Evolutionary conservation across 2,888 invertebrate genomes (phyloP).

Genomic region (Synanthedon myopaeformis): DNA sequence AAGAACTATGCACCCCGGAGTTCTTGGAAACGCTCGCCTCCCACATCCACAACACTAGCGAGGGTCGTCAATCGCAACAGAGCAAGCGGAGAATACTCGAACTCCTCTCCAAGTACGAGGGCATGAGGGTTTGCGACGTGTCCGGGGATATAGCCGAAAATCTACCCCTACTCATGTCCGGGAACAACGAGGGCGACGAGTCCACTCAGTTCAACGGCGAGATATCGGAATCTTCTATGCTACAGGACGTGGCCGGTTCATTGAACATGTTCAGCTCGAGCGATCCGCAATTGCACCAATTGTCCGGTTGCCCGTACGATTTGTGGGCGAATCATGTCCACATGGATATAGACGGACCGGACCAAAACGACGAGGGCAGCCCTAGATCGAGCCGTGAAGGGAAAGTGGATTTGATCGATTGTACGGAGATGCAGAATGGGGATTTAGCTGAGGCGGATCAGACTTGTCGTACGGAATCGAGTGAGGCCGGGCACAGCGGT

Average conservation of each 20-base stretch:
- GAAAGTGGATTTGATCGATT: conserved; percentile 56
- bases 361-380: conserved; percentile 31
- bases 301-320: conserved; percentile 50
- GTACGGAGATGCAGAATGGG: conserved; percentile 73
- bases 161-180: conserved; percentile 33
- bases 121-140: conserved; percentile 49
- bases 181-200: conserved; percentile 28
- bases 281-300: conserved; percentile 46
- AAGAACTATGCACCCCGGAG: conserved; percentile 63
- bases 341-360: conserved; percentile 40
- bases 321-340: conserved; percentile 53
- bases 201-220: conserved; percentile 28
- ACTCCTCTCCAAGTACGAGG: conserved; percentile 50
- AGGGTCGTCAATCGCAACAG: conserved; percentile 45
- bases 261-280: conserved; percentile 49
- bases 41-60: conserved; percentile 49
- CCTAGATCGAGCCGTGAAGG: conserved; percentile 49
- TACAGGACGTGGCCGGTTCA: conserved; percentile 63
- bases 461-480: conserved; percentile 64
- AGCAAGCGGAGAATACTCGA: conserved; percentile 45
- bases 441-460: conserved; percentile 87
- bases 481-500: conserved; percentile 19
- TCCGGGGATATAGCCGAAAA: conserved; percentile 52
- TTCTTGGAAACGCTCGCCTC: conserved; percentile 62
- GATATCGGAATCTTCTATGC: conserved; percentile 37